Evolutionary conservation across 2,888 invertebrate species (phyloP).

Genomic region (Boloria euphrosyne): DNA sequence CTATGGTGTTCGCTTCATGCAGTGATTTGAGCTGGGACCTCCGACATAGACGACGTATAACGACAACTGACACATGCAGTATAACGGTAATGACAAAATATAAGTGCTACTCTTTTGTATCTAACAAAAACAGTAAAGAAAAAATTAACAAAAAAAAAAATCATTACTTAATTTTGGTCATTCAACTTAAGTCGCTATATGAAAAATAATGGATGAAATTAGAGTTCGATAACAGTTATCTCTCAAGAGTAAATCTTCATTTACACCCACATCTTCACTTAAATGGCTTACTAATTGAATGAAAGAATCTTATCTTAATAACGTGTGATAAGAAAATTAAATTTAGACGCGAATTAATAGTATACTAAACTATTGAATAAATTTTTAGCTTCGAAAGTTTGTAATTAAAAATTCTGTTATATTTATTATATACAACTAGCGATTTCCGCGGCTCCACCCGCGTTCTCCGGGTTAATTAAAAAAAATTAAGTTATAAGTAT

Average conservation of each 20-base stretch:
- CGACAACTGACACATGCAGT: too few species aligned
- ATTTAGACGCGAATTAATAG: background rate
- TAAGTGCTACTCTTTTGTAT: too few species aligned
- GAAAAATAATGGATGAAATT: slow-evolving; percentile 25
- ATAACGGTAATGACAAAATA: too few species aligned
- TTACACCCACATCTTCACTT: slow-evolving; percentile 28
- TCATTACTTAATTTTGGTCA: background rate
- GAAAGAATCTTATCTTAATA: slow-evolving; percentile 32
- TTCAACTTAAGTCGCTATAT: slow-evolving; percentile 4
- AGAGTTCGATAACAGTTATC: slow-evolving; percentile 31
- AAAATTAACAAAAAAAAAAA: too few species aligned
- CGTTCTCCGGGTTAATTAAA: too few species aligned
- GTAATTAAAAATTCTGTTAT: background rate
- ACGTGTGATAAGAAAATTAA: slow-evolving; percentile 24
- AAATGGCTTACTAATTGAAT: slow-evolving; percentile 29
- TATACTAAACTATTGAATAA: background rate
- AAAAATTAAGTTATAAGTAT: too few species aligned
- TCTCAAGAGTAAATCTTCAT: slow-evolving; percentile 31
- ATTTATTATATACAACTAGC: too few species aligned
- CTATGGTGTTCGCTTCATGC: too few species aligned
- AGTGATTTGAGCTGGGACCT: too few species aligned
- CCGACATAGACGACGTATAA: too few species aligned
- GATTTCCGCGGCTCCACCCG: too few species aligned
- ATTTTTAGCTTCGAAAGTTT: background rate
- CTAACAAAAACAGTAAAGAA: background rate